Percentiles rank a stretch among this genome's conserved stretches.
Evolutionary conservation across 2,113 vertebrate genomes (phyloP).

Genomic region (Kryptolebias marmoratus): DNA sequence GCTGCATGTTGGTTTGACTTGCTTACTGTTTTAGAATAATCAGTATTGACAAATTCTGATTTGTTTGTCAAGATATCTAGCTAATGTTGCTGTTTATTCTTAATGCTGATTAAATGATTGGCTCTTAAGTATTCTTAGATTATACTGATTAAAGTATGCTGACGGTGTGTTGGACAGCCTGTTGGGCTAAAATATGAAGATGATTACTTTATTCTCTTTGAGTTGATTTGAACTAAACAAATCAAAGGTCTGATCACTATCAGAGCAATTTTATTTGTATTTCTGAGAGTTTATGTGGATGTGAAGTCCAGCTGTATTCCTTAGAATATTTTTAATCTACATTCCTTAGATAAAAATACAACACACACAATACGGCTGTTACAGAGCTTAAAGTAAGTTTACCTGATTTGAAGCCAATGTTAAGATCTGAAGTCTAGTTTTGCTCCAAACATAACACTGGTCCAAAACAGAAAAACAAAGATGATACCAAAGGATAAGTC

Average conservation of each 20-base stretch:
- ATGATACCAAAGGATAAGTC: no score
- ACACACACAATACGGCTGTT: background rate
- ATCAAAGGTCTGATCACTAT: background rate
- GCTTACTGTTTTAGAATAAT: conserved; percentile 12
- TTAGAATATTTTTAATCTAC: background rate
- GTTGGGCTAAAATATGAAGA: background rate
- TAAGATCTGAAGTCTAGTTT: no score
- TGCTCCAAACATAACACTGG: no score
- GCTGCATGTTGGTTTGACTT: background rate
- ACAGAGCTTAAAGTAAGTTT: no score
- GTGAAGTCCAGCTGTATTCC: background rate
- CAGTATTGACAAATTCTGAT: background rate
- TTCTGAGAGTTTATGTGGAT: background rate
- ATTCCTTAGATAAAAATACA: background rate
- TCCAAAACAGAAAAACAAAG: no score
- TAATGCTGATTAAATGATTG: conserved; percentile 19
- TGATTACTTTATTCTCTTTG: background rate
- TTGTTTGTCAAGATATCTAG: no score
- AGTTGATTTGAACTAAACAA: background rate
- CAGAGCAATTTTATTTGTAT: background rate
- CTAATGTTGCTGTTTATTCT: conserved; percentile 26
- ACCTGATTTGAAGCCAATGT: background rate
- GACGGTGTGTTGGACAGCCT: background rate
- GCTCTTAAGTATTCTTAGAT: conserved; percentile 1
- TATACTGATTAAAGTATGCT: conserved; percentile 9